phyloP scores from a whole-genome alignment of 2,113 vertebrate species.

The Anguilla rostrata region DNA sequence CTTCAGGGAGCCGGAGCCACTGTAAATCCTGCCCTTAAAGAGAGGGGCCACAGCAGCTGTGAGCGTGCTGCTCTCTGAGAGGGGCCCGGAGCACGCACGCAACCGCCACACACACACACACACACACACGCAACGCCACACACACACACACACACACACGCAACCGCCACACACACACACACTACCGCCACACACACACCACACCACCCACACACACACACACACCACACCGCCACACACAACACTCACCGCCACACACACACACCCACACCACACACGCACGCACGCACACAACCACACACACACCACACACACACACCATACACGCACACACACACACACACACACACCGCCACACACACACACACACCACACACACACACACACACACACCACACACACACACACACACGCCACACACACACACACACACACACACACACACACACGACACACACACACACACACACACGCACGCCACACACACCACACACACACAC shows the following conservation, averaged over 20 bases:
- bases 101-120: slow-evolving; percentile 36
- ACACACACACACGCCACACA: too few species aligned
- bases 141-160: background rate
- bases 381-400: too few species aligned
- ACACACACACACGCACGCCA: background rate
- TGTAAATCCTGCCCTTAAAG: slow-evolving; percentile 72
- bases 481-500: too few species aligned
- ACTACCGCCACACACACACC: slow-evolving; percentile 22
- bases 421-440: background rate
- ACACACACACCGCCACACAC: too few species aligned
- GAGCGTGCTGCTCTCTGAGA: slow-evolving; percentile 41
- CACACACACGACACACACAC: background rate
- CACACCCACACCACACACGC: slow-evolving; percentile 26
- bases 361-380: too few species aligned
- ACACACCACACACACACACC: too few species aligned
- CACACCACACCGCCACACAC: slow-evolving; percentile 15
- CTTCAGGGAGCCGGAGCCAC: slow-evolving; percentile 69
- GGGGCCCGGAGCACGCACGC: slow-evolving; percentile 18
- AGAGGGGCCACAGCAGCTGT: slow-evolving; percentile 62
- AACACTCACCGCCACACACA: slow-evolving; percentile 12
- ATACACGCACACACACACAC: too few species aligned
- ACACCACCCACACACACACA: slow-evolving; percentile 23
- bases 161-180: slow-evolving; percentile 16
- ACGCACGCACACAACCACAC: background rate
- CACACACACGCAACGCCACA: background rate